phyloP scores from a whole-genome alignment of 2,888 invertebrate species.

The Polylopha cassiicola region DNA sequence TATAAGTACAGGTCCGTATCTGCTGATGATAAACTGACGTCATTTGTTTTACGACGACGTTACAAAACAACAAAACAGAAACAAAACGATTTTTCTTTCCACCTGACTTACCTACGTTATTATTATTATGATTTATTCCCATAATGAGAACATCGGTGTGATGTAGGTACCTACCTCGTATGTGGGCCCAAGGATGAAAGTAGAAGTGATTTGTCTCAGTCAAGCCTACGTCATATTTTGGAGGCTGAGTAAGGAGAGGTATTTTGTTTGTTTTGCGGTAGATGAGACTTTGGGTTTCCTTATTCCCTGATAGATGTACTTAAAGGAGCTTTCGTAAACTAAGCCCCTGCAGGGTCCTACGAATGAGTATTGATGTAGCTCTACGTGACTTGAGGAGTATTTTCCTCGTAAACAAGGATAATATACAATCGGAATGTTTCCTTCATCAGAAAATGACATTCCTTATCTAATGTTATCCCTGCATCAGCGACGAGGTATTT shows the following conservation, averaged over 20 bases:
- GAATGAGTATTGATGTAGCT: slow-evolving; percentile 7
- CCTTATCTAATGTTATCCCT: slow-evolving; percentile 6
- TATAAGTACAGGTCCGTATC: too few relatives aligned
- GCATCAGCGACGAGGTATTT: too few relatives aligned
- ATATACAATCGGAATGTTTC: slow-evolving; percentile 13
- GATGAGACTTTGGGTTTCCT: slow-evolving; percentile 30
- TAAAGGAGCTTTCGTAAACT: slow-evolving; percentile 3
- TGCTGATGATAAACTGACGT: too few relatives aligned
- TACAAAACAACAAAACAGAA: too few relatives aligned
- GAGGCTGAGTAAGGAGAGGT: slow-evolving; percentile 23
- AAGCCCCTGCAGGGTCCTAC: slow-evolving; percentile 6
- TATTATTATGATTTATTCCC: slow-evolving; percentile 19
- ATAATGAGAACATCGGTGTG: slow-evolving; percentile 2
- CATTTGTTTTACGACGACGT: too few relatives aligned
- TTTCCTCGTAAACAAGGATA: slow-evolving; percentile 18
- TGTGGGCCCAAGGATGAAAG: slow-evolving; percentile 24
- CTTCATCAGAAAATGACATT: slow-evolving; percentile 14
- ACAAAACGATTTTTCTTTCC: too few relatives aligned
- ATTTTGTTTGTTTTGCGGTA: slow-evolving; percentile 43
- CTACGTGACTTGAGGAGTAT: slow-evolving; percentile 12
- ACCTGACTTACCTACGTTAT: too few relatives aligned
- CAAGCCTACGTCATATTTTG: slow-evolving; percentile 36
- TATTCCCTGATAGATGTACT: slow-evolving; percentile 22
- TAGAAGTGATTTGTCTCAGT: slow-evolving; percentile 54
- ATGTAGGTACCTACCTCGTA: slow-evolving; percentile 10